These are phyloP conservation scores for Lagodon rhomboides DNA, from an alignment of 2,797 vertebrate genomes.

Conservation along the genomic window DNA sequence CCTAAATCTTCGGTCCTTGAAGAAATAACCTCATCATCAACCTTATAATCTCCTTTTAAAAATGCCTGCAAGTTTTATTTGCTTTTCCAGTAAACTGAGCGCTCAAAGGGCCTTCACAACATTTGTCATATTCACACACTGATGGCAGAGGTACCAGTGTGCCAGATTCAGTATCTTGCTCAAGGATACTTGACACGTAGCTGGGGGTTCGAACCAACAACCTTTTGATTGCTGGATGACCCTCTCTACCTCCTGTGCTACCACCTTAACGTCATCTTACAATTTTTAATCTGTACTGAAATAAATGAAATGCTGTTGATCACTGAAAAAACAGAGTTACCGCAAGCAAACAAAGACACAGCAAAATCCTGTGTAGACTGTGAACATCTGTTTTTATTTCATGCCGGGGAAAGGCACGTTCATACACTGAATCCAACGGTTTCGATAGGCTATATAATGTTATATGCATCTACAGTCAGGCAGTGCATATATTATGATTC, in stretches of 20 bases:
- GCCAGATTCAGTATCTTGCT: too few species aligned
- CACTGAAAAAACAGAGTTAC: background rate
- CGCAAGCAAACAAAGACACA: conserved; percentile 14
- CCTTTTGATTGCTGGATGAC: too few species aligned
- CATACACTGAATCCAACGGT: conserved; percentile 76
- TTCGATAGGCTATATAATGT: conserved; percentile 74
- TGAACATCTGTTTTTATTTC: conserved; percentile 83
- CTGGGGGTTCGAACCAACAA: too few species aligned
- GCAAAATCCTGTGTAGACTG: conserved; percentile 31
- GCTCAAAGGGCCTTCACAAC: too few species aligned
- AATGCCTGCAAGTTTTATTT: background rate
- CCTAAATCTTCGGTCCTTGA: background rate
- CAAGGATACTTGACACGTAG: too few species aligned
- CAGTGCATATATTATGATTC: conserved; percentile 81
- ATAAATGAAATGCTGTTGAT: background rate
- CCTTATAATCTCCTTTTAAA: background rate
- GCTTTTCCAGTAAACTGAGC: too few species aligned
- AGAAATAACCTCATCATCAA: background rate
- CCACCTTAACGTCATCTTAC: background rate
- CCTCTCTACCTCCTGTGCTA: too few species aligned
- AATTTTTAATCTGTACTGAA: background rate
- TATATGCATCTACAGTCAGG: conserved; percentile 84
- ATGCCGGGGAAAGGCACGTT: conserved; percentile 77
- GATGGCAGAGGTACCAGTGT: too few species aligned
- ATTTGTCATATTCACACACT: too few species aligned